Base-by-base conservation (phyloP, 2,888 invertebrate species). In the Ernsta delagoae region DNA sequence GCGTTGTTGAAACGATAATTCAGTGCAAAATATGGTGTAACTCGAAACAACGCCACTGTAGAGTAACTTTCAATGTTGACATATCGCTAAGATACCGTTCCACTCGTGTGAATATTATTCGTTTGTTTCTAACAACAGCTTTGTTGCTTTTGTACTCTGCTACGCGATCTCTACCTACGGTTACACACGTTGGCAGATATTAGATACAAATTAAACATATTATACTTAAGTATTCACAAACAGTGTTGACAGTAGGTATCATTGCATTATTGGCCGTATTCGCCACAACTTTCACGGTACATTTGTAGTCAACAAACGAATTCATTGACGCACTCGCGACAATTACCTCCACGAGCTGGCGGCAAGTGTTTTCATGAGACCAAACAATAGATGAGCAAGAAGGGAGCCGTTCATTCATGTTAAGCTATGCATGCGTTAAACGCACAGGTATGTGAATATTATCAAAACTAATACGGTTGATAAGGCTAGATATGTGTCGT, bases 381-480 rank as follows among this genome's bases (percentile, higher is more conserved):
- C 65, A 74, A 71, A 74, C 73, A 75, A 75, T 72, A 70, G 73
- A 71, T 63, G 62, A 74, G 53, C 70, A 70, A 67, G 60, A 72
- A 65, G 68, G 68, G 72, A 65, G 63, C 72, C 69, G 70, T 77
- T 77, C 84, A 86, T 86, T 86, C 84, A 85, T 81, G 79, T 75
- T 76, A 74, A 77, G 74, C 75, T 77, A 79, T 74, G 75, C 74
- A 72, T 72, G 75, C 77, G 75, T 79, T 79, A 79, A 75, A 53
- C 79, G 76, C 76, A 79, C 86, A 88, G 85, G 87, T 88, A 88
- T 85, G 83, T 79, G 75, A 77, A 77, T 76, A 79, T 83, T 89
- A 89, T 87, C 87, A 82, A 74, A 74, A 79, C 77, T 82, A 83
- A 83, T 85, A 82, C 82, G 82, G 84, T 84, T 85, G 89, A 87